Evolutionary conservation across 1,140 invertebrate genomes (phyloP).

Genomic region (Battus philenor): DNA sequence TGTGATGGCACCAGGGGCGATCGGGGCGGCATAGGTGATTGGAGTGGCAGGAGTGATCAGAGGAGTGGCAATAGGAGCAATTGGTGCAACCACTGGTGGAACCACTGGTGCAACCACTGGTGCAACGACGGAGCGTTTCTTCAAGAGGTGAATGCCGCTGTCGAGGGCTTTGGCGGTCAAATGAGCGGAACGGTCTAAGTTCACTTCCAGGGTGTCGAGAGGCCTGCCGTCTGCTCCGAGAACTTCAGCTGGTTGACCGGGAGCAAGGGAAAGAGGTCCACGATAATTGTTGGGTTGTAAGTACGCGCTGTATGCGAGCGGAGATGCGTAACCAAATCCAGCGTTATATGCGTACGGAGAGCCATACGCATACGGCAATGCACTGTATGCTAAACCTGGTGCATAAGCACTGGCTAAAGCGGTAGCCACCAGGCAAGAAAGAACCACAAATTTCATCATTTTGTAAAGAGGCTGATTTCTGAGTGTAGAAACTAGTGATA

Average conservation of each 20-base stretch:
- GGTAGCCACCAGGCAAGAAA: constrained; percentile 71
- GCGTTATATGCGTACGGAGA: too few species aligned
- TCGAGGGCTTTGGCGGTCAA: constrained; percentile 45
- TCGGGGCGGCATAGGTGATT: constrained; percentile 23
- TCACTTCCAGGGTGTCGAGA: constrained; percentile 59
- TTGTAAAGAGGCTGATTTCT: constrained; percentile 62
- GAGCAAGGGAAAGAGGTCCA: constrained; percentile 46
- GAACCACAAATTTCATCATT: constrained; percentile 77
- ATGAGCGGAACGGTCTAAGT: constrained; percentile 65
- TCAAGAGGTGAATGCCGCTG: constrained; percentile 38
- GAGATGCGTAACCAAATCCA: constrained; percentile 26
- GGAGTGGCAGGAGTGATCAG: constrained; percentile 15
- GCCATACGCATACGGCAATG: constrained; percentile 19
- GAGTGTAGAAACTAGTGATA: too few species aligned
- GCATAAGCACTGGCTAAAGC: constrained; percentile 49
- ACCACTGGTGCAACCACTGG: background rate
- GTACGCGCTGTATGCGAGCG: constrained; percentile 25
- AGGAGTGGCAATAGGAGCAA: constrained; percentile 19
- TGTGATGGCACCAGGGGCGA: constrained; percentile 2
- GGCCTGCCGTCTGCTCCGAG: constrained; percentile 46
- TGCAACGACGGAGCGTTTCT: constrained; percentile 36
- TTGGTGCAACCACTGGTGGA: constrained; percentile 5
- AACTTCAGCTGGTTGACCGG: constrained; percentile 50
- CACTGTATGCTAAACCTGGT: constrained; percentile 32
- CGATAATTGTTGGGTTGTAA: constrained; percentile 38